Conservation (phyloP, 1,140 invertebrate species). For the Tetramorium simillimum region DNA sequence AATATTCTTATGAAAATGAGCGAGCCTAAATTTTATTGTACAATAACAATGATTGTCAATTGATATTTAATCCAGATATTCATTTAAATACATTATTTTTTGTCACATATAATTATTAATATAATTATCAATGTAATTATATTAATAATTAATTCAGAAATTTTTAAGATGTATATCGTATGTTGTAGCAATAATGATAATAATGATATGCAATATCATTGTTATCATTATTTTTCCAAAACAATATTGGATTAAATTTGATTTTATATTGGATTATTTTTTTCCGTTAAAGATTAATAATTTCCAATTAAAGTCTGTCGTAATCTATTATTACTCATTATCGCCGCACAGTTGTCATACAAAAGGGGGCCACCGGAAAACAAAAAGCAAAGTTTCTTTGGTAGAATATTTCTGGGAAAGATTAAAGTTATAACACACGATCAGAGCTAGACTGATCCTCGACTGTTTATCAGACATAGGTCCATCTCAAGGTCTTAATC, state of each 20-base stretch:
- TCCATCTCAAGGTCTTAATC: conserved; percentile 93
- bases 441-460: conserved; percentile 10
- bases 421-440: not conserved
- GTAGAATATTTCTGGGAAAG: not conserved
- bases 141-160: not conserved
- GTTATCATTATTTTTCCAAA: not conserved
- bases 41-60: conserved; percentile 17
- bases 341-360: not conserved
- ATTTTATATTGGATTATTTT: not conserved
- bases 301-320: not conserved
- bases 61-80: not conserved
- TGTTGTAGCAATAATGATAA: too few relatives aligned
- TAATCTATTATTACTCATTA: conserved; percentile 4
- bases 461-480: conserved; percentile 83
- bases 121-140: conserved; percentile 2
- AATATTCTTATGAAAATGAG: conserved; percentile 1
- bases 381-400: conserved; percentile 41
- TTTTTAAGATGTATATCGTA: not conserved
- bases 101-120: not conserved
- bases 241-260: not conserved
- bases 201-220: too few relatives aligned
- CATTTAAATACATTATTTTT: conserved; percentile 2
- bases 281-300: not conserved
- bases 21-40: not conserved
- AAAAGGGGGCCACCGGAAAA: not conserved